Percentiles rank a stretch among this genome's conserved stretches.
Conservation (phyloP, 1,140 invertebrate species). For the Tachypleus tridentatus region DNA sequence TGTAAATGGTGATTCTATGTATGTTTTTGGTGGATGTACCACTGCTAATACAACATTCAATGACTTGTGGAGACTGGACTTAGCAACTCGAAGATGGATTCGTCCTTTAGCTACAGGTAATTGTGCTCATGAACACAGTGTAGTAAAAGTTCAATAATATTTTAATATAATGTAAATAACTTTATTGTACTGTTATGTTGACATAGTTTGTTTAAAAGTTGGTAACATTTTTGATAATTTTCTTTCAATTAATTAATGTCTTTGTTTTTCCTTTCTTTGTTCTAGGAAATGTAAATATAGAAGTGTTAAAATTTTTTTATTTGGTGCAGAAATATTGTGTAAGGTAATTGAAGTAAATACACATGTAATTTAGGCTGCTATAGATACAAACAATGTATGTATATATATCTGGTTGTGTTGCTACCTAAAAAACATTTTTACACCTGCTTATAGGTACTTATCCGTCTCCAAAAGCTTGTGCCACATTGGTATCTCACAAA, state of each 20-base stretch:
- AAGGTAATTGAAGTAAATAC: too few species aligned
- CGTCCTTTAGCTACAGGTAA: constrained; percentile 35
- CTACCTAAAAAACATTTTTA: too few species aligned
- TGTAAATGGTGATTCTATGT: constrained; percentile 57
- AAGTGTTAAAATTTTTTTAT: too few species aligned
- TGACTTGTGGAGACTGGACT: constrained; percentile 88
- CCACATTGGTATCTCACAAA: constrained; percentile 73
- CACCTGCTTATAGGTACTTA: constrained; percentile 51
- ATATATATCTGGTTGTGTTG: too few species aligned
- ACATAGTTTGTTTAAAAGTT: too few species aligned
- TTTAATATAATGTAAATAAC: neutral
- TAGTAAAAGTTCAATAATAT: constrained; percentile 5
- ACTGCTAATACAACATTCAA: constrained; percentile 85
- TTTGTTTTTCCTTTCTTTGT: too few species aligned
- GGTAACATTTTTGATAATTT: neutral
- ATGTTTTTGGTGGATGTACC: constrained; percentile 93
- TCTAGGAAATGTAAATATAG: too few species aligned
- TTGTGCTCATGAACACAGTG: neutral
- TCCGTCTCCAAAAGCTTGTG: constrained; percentile 91
- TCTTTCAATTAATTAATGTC: neutral
- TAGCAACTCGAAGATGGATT: constrained; percentile 66
- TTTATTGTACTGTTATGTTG: neutral
- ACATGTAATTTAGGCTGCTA: too few species aligned
- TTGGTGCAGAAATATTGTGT: too few species aligned
- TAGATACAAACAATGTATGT: too few species aligned